Evolutionary conservation across 2,113 vertebrate genomes (phyloP), one percentile per base, ranked within the genome.

Genomic region (Aldabrachelys gigantea): DNA sequence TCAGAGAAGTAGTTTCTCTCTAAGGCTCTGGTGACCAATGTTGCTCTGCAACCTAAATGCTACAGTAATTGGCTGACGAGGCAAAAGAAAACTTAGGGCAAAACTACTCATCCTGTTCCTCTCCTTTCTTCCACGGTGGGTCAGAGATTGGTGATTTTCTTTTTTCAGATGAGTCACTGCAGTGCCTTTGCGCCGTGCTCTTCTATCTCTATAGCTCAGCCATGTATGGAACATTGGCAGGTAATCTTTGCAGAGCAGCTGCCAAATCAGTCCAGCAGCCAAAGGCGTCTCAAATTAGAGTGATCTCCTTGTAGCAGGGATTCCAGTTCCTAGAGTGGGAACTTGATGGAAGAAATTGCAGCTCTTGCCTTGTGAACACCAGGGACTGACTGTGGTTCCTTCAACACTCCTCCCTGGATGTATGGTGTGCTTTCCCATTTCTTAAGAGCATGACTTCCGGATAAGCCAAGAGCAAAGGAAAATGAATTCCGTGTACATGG

Each of bases 381-480:
- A 84, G 38, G 11, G 8, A 19, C 54, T 62, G 19, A 12, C 65
- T 3, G 0, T 83, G 82, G 44, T 81, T 80, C 47, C 19, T 49
- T 85, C 17, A 27, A 22, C 44, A 11, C 62, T 83, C 88, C 19
- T 86, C 29, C 49, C 14, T 14, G 52, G 49, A 29, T 25, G 2
- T 0, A 0, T 31, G 21, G 4, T 54, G 76, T 94, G 78, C 88
- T 0, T 44, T 11, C 31, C 14, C 14, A 9, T 14, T 69, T 2
- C 44, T 31, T 35, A 78, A 81, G 50, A 16, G n/a, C 69, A 2
- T 65, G 41, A 9, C 25, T 91, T 81, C 72, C 35, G 59, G 41
- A 38, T 87, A 59, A 94, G 83, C 62, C 38, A 21, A 72, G 89
- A 38, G 44, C 69, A 72, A 84, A 82, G 80, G 7, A 86, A 86